Conservation (phyloP, 2,113 vertebrate species). For the Engystomops pustulosus region DNA sequence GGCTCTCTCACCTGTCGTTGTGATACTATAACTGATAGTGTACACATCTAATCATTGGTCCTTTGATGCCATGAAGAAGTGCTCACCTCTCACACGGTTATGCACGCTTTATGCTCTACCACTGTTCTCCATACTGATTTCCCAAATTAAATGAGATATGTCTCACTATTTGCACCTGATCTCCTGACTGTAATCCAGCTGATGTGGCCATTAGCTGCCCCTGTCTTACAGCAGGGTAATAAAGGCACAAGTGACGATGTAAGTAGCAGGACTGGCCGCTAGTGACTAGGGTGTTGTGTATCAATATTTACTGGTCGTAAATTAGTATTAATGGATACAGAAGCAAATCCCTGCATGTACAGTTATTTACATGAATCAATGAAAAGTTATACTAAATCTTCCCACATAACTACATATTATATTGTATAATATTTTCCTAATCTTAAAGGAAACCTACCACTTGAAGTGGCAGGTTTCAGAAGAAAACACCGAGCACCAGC, state of each 20-base stretch:
- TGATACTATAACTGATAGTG: background rate
- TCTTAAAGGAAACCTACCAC: too few relatives aligned
- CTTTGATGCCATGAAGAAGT: background rate
- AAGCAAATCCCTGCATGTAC: too few relatives aligned
- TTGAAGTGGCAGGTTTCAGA: too few relatives aligned
- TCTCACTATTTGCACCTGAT: conserved; percentile 29
- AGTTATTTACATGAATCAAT: too few relatives aligned
- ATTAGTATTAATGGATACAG: background rate
- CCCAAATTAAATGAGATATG: conserved; percentile 18
- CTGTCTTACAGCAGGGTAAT: conserved; percentile 12
- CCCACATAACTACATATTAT: too few relatives aligned
- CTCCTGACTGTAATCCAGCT: conserved; percentile 38
- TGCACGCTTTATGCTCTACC: background rate
- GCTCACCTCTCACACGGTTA: background rate
- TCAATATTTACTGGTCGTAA: conserved; percentile 12
- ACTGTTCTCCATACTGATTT: background rate
- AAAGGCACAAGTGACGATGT: background rate
- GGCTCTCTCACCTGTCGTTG: background rate
- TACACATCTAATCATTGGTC: too few relatives aligned
- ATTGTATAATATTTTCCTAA: too few relatives aligned
- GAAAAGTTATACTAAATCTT: too few relatives aligned
- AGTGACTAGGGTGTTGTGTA: conserved; percentile 18
- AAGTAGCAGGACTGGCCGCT: conserved; percentile 18
- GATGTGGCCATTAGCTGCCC: background rate
- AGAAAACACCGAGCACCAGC: too few relatives aligned